Evolutionary conservation across 2,888 invertebrate genomes (phyloP).

Genomic region (Lochmaea crataegi): DNA sequence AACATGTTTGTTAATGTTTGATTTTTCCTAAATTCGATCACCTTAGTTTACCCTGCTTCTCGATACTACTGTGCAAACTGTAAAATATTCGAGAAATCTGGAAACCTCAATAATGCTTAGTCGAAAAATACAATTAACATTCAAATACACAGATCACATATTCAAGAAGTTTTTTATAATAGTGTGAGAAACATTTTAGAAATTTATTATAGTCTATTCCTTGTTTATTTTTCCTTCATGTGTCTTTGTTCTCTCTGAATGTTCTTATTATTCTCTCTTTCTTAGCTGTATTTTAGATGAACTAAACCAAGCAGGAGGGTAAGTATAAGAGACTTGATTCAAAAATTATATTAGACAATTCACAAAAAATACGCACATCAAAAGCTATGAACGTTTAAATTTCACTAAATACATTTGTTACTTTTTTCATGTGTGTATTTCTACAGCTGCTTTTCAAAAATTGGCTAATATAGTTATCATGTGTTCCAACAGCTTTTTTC

Average conservation of each 20-base stretch:
- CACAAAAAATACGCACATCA: slow-evolving; percentile 33
- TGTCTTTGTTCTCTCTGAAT: slow-evolving; percentile 43
- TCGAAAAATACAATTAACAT: no score
- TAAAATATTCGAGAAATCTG: no score
- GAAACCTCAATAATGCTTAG: no score
- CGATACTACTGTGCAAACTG: no score
- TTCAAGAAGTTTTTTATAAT: no score
- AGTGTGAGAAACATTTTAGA: background rate
- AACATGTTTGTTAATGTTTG: no score
- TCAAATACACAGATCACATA: no score
- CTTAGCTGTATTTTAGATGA: slow-evolving; percentile 89
- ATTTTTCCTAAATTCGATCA: no score
- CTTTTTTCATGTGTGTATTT: slow-evolving; percentile 39
- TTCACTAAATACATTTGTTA: background rate
- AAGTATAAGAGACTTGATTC: slow-evolving; percentile 68
- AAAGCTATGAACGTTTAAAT: background rate
- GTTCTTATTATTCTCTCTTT: slow-evolving; percentile 56
- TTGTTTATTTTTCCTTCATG: slow-evolving; percentile 37
- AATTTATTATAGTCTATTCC: background rate
- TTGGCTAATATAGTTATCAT: slow-evolving; percentile 45
- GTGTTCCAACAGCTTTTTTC: slow-evolving; percentile 30
- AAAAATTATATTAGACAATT: slow-evolving; percentile 44
- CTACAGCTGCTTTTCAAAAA: slow-evolving; percentile 30
- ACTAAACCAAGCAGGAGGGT: slow-evolving; percentile 79
- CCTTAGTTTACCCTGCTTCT: no score